Percentiles rank a stretch among this genome's conserved stretches.
These are phyloP conservation scores for Hartigia nigra DNA, from an alignment of 2,888 invertebrate genomes.

Conservation along the genomic window DNA sequence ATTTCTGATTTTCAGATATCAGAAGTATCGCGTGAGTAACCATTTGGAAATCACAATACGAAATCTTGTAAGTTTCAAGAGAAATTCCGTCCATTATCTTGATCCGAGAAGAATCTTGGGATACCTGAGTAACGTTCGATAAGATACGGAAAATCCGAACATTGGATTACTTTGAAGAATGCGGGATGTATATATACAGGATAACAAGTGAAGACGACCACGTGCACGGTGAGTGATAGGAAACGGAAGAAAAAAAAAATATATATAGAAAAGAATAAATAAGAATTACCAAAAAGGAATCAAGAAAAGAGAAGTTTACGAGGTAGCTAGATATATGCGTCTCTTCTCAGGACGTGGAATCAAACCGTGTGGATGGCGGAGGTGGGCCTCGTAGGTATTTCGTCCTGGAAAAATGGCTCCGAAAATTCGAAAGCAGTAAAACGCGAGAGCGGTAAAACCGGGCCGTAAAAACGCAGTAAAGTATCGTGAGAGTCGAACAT, in stretches of 20 bases:
- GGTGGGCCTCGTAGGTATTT: neutral
- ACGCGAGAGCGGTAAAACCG: slow-evolving; percentile 21
- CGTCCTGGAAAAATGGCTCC: slow-evolving; percentile 6
- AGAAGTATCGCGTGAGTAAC: neutral
- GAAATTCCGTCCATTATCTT: neutral
- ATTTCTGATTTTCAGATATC: neutral
- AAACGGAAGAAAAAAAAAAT: neutral
- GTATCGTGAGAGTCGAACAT: slow-evolving; percentile 9
- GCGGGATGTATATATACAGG: no score
- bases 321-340: slow-evolving; percentile 8
- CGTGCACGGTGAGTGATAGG: slow-evolving; percentile 3
- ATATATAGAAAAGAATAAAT: neutral
- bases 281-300: slow-evolving; percentile 1
- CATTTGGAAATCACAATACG: neutral
- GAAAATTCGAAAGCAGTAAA: slow-evolving; percentile 22
- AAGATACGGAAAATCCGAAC: no score
- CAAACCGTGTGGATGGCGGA: neutral
- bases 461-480: slow-evolving; percentile 26
- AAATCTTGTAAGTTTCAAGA: neutral
- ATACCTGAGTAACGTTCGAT: no score
- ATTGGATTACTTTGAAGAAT: no score
- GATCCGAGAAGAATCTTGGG: no score
- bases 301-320: slow-evolving; percentile 15
- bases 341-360: neutral
- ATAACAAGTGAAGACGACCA: neutral